Percentiles rank a stretch among this genome's conserved stretches.
Conservation (phyloP, 2,797 vertebrate species). For the Myotis vivesi region DNA sequence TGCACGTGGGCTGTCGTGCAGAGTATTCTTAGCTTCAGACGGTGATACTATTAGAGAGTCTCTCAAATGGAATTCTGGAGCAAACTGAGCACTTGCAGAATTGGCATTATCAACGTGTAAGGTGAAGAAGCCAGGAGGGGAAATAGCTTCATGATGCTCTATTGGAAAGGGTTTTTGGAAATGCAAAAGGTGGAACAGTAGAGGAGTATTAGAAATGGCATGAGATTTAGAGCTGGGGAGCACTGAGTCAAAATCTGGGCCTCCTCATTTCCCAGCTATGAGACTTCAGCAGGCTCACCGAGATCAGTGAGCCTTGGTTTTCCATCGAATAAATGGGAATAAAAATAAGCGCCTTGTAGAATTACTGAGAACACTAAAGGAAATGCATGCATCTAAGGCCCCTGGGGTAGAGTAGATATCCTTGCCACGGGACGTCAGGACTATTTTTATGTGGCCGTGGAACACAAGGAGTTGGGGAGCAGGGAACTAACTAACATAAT, state of each 20-base stretch:
- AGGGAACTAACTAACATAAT: not conserved
- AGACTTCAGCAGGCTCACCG: not conserved
- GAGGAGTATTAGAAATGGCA: not conserved
- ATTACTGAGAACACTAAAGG: not conserved
- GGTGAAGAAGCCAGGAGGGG: not conserved
- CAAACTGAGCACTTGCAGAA: not conserved
- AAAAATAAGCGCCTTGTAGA: not conserved
- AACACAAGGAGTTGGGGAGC: not conserved
- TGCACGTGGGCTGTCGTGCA: not conserved
- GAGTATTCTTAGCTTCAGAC: not conserved
- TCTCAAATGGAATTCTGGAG: not conserved
- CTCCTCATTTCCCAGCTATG: not conserved
- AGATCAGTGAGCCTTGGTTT: not conserved
- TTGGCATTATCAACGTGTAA: not conserved
- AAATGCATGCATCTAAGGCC: not conserved
- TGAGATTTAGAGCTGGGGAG: not conserved
- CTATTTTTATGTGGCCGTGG: not conserved
- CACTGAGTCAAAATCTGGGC: not conserved
- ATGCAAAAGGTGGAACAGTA: not conserved
- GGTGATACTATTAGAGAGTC: not conserved
- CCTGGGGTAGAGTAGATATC: not conserved
- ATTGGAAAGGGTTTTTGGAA: not conserved
- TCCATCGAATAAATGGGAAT: not conserved
- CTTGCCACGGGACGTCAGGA: not conserved
- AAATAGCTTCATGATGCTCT: not conserved